Evolutionary conservation across 2,797 vertebrate species (phyloP).

Genomic region (Choloepus didactylus): DNA sequence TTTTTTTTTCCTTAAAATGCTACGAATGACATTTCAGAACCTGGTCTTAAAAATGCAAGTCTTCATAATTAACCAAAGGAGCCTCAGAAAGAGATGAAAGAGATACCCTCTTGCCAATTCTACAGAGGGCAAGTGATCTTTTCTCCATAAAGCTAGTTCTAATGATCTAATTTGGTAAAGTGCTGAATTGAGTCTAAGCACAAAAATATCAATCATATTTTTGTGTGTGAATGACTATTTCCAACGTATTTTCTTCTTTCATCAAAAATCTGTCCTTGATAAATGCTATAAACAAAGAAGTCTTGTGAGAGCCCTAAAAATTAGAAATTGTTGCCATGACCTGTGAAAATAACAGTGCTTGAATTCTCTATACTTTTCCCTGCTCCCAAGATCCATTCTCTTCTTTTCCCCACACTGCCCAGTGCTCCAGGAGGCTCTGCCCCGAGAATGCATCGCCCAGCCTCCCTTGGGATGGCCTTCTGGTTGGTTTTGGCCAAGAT

Average conservation of each 20-base stretch:
- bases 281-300: neutral
- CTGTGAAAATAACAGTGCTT: neutral
- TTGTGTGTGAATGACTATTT: constrained; percentile 35
- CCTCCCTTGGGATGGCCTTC: neutral
- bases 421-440: neutral
- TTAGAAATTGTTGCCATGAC: constrained; percentile 27
- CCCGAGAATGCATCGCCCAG: neutral
- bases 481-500: neutral
- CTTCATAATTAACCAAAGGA: constrained; percentile 24
- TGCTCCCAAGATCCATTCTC: neutral
- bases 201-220: constrained; percentile 52
- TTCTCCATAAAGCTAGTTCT: neutral
- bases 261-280: constrained; percentile 52
- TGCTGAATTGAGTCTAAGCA: neutral
- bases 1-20: neutral
- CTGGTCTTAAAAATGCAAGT: neutral
- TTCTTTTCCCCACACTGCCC: neutral
- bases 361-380: neutral
- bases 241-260: constrained; percentile 60
- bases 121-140: neutral
- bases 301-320: neutral
- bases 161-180: constrained; percentile 52
- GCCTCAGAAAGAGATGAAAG: neutral
- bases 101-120: neutral
- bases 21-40: constrained; percentile 33